Evolutionary conservation across 2,888 invertebrate genomes (phyloP), one percentile per base, ranked within the genome.

Genomic region (Anarsia innoxiella): DNA sequence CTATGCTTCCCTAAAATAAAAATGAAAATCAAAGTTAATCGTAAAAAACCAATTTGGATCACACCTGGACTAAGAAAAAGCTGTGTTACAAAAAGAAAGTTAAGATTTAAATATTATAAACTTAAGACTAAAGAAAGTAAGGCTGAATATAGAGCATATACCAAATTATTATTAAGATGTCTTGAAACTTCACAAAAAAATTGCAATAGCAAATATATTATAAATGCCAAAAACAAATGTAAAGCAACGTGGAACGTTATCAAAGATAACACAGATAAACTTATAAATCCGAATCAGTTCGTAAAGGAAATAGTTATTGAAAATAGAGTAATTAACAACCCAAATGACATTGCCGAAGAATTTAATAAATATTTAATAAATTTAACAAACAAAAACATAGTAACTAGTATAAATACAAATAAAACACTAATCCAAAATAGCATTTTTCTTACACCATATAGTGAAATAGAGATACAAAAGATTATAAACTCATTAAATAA

Each of bases 1-100:
- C 19, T 39, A 11, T 33, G 38, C 12, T 39, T 39, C 13, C 38
- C 38, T 15, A 25, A 25, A 25, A 25, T 25, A n/a, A 25, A 25
- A 25, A 25, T 6, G 2, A 25, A 25, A 25, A 25, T 25, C 3
- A 5, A n/a, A n/a, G n/a, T n/a, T n/a, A n/a, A n/a, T n/a, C n/a
- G n/a, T n/a, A n/a, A n/a, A n/a, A n/a, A n/a, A 2, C 5, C n/a
- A 6, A 3, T 9, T 3, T 25, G 25, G 10, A 25, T 25, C 8
- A 25, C 10, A 25, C 5, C 5, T 5, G 25, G 25, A n/a, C n/a
- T 25, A n/a, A 25, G 25, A 9, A 25, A 25, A 25, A 25, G 6
- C n/a, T 25, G 25, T 25, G n/a, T 3, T 9, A 25, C 25, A 9
- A 25, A 25, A 9, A 25, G 25, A n/a, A n/a, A n/a, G n/a, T n/a